Evolutionary conservation across 2,113 vertebrate species (phyloP).

Genomic region (Hippoglossus stenolepis): DNA sequence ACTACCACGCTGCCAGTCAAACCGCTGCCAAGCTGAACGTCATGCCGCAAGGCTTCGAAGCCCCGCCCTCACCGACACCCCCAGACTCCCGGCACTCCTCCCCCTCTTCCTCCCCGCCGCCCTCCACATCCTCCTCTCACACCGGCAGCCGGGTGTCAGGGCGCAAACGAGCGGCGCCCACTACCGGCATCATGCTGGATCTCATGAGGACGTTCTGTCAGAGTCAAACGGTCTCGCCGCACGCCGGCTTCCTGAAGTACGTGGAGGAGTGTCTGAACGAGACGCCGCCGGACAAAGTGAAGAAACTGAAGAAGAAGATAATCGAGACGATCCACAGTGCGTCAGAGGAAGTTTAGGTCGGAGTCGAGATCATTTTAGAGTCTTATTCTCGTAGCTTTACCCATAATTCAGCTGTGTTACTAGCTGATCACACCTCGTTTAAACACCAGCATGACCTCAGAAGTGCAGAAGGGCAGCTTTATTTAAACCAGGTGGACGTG

Average conservation of each 20-base stretch:
- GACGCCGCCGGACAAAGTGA: constrained; percentile 60
- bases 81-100: constrained; percentile 58
- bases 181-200: constrained; percentile 34
- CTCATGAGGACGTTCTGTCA: constrained; percentile 57
- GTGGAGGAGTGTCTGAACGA: constrained; percentile 77
- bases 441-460: no score
- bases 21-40: neutral
- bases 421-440: no score
- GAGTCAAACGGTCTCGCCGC: constrained; percentile 32
- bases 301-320: constrained; percentile 69
- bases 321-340: constrained; percentile 66
- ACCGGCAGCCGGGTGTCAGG: constrained; percentile 16
- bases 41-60: neutral
- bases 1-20: constrained; percentile 3
- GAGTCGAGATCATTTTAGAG: no score
- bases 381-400: neutral
- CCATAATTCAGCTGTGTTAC: no score
- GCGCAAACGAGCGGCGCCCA: constrained; percentile 31
- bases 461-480: no score
- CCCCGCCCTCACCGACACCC: constrained; percentile 54
- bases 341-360: constrained; percentile 39
- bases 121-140: constrained; percentile 41
- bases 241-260: constrained; percentile 68
- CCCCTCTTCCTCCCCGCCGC: constrained; percentile 34
- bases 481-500: no score